Conservation (phyloP, 1,140 invertebrate genomes). For the Globodera rostochiensis region DNA sequence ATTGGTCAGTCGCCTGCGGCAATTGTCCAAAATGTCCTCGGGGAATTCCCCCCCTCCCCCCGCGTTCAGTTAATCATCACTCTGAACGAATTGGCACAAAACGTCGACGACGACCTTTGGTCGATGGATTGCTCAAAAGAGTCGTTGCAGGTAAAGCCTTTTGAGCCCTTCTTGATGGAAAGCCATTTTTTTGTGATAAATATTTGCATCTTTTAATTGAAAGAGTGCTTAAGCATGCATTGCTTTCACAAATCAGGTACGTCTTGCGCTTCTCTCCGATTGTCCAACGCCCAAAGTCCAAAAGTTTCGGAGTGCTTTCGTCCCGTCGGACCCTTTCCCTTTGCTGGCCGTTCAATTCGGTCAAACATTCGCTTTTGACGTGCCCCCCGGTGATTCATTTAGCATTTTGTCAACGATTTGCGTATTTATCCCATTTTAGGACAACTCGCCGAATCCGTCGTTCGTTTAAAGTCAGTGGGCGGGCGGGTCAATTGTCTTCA, state of each 20-base stretch:
- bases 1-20: neutral
- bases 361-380: constrained; percentile 28
- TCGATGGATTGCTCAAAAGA: no score
- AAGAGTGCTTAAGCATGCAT: no score
- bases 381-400: constrained; percentile 9
- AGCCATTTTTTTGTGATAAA: no score
- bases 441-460: constrained; percentile 20
- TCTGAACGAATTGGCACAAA: neutral
- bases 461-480: constrained; percentile 13
- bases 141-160: no score
- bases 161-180: no score
- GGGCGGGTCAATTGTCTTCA: no score
- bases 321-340: neutral
- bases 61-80: constrained; percentile 14
- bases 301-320: constrained; percentile 29
- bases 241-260: constrained; percentile 10
- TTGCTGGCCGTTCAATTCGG: constrained; percentile 10
- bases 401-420: neutral
- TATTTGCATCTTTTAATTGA: no score
- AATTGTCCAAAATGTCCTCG: neutral
- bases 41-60: neutral
- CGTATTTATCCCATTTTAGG: constrained; percentile 5
- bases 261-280: constrained; percentile 13
- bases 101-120: neutral
- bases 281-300: constrained; percentile 8